Evolutionary conservation across 2,888 invertebrate genomes (phyloP), one percentile per base, ranked within the genome.

Genomic region (Hypena proboscidalis): DNA sequence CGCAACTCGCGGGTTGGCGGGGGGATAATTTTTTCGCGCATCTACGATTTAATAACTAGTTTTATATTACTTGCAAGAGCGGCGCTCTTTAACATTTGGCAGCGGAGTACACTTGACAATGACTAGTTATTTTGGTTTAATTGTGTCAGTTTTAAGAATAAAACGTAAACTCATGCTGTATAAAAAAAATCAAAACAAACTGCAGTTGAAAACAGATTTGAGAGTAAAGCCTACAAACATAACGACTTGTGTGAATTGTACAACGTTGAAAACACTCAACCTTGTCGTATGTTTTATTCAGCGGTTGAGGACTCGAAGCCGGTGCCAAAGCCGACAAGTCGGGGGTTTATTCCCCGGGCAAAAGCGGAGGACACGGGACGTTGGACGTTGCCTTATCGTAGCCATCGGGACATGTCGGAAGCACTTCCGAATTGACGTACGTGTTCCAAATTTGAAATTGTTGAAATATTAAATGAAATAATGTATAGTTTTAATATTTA

Each of bases 221-320:
- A 35, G 38, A 11, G 15, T 38, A 37, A 52, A 44, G 41, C 22
- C 36, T 42, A 46, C 49, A 39, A 52, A 52, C 52, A 50, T 44
- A 47, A 52, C 37, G 47, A 42, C 21, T 56, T 50, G 25, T 44
- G 37, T 33, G 52, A 45, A 41, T 31, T 33, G 33, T 48, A 44
- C 45, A 31, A 44, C 32, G 26, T 23, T 47, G 50, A 48, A 42
- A 59, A 60, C 60, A 59, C 53, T 64, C 43, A 43, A 39, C 32
- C 37, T 47, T 48, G 46, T 39, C 38, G 7, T 15, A 67, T 67
- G 65, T 67, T 63, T 67, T 67, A 67, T 67, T 67, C 65, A 67
- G 30, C 29, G 51, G 46, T 34, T 27, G 43, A 57, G 37, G 25
- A 48, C 49, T 34, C 32, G 8, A 19, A 36, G 27, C 35, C 27